Evolutionary conservation across 1,140 invertebrate species (phyloP), one percentile per base, ranked within the genome.

Genomic region (Cryptotermes secundus): DNA sequence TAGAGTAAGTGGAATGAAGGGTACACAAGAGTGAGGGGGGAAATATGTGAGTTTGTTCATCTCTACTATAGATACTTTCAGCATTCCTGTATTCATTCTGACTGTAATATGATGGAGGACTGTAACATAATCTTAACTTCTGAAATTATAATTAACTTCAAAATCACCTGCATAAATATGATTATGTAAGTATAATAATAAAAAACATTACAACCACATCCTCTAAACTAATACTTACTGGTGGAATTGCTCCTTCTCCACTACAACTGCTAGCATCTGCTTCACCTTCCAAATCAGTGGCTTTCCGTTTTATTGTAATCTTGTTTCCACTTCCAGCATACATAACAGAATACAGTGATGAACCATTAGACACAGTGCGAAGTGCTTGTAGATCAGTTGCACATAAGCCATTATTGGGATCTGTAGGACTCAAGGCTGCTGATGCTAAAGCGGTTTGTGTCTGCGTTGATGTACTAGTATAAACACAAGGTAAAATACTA

Each of bases 241-340:
- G n/a, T 45, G 35, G 81, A 34, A 82, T 42, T 26, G 22, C 26
- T 82, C 35, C 80, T 59, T 81, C 84, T 31, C 34, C 80, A 82
- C 72, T 82, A 38, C 84, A 84, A 35, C 72, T 22, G 45, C 65
- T 84, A 34, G 80, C 35, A 53, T 84, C 84, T n/a, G 26, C 59
- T 24, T 59, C 53, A 31, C 38, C 38, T 36, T 84, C 84, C 81
- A 84, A 79, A 86, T 93, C 92, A 83, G 93, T 91, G 80, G 93
- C 92, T 91, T 95, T 96, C 86, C 95, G 91, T 89, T 96, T 96
- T 86, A 96, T 95, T 45, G 95, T 96, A 87, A 96, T 95, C 92
- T 96, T 95, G 88, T 95, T 96, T 85, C 94, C 95, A 86, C 93
- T 93, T 34, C 94, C 94, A 85, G 94, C 93, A 89, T 95, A 95